Percentiles rank a stretch among this genome's conserved stretches.
Evolutionary conservation across 2,888 invertebrate species (phyloP).

Genomic region (Drosophila kanekoi): DNA sequence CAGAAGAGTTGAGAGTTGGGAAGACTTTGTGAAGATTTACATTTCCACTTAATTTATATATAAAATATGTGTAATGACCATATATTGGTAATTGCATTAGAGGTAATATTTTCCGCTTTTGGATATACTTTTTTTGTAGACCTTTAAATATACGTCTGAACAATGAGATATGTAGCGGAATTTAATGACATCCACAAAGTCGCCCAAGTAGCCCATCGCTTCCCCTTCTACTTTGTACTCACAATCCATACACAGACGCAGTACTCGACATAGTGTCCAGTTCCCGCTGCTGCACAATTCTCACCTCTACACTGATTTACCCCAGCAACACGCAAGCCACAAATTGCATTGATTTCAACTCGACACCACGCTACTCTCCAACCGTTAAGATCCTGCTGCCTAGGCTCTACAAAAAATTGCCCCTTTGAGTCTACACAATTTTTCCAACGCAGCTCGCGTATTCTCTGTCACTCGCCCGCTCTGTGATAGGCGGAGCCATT

Average conservation of each 20-base stretch:
- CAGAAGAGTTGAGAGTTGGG: slow-evolving; percentile 15
- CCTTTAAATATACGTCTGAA: not conserved
- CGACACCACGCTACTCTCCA: slow-evolving; percentile 14
- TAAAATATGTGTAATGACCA: not conserved
- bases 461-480: slow-evolving; percentile 37
- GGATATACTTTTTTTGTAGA: not conserved
- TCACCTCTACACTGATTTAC: slow-evolving; percentile 18
- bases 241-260: slow-evolving; percentile 3
- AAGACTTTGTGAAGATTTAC: slow-evolving; percentile 9
- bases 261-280: slow-evolving; percentile 24
- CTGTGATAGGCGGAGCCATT: slow-evolving; percentile 61
- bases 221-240: slow-evolving; percentile 8
- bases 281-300: slow-evolving; percentile 4
- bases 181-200: not conserved
- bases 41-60: not conserved
- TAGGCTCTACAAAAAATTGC: slow-evolving; percentile 38
- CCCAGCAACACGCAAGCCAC: slow-evolving; percentile 14
- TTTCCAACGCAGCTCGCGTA: slow-evolving; percentile 5
- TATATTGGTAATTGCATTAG: too few species aligned
- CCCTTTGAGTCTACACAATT: slow-evolving; percentile 33
- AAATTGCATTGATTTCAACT: not conserved
- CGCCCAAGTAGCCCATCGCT: not conserved
- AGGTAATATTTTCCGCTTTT: too few species aligned
- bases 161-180: not conserved
- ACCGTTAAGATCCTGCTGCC: slow-evolving; percentile 21